Evolutionary conservation across 1,140 invertebrate species (phyloP), one percentile per base, ranked within the genome.

Genomic region (Bombus fervidus): DNA sequence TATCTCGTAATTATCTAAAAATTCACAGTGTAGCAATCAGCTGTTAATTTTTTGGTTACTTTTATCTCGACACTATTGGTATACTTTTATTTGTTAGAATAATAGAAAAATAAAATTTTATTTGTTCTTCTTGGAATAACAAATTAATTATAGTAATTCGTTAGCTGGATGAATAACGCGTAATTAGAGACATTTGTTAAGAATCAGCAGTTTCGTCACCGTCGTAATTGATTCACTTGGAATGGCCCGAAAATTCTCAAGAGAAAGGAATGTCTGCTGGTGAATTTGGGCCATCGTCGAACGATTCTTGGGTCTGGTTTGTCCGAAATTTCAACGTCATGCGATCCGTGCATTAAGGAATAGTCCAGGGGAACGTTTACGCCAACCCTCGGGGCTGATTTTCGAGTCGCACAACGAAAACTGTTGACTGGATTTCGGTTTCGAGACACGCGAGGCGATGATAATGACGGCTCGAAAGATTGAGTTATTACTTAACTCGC

Each of bases 301-400:
- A 8, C 39, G 69, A 72, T 41, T 13, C 10, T 25, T 41, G 69
- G 71, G 28, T 22, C 31, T 34, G 15, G 37, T 78, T 66, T 31
- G 13, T 37, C 43, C 75, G 80, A 86, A 87, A 93, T 91, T 92
- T 90, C 76, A 81, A 34, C 90, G 89, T 93, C 93, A 93, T 93
- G 92, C 93, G 90, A 94, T 94, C 89, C 88, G 88, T 88, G 87
- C 92, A 91, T 94, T 93, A 93, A 90, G 84, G 89, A 88, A 68
- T 86, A 88, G 88, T 82, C 79, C 18, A 31, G 57, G 43, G 68
- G 34, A 62, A 80, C 83, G 68, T 81, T 90, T 81, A 81, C 86
- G 83, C 86, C 41, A 86, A 81, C 87, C 64, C 86, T 89, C 18
- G 66, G 53, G 71, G 83, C 71, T 86, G 72, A 83, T 90, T 83